Percentiles rank a stretch among this genome's conserved stretches.
These are phyloP conservation scores for Poeciliopsis presidionis DNA, from an alignment of 2,797 vertebrate genomes.

Conservation along the genomic window DNA sequence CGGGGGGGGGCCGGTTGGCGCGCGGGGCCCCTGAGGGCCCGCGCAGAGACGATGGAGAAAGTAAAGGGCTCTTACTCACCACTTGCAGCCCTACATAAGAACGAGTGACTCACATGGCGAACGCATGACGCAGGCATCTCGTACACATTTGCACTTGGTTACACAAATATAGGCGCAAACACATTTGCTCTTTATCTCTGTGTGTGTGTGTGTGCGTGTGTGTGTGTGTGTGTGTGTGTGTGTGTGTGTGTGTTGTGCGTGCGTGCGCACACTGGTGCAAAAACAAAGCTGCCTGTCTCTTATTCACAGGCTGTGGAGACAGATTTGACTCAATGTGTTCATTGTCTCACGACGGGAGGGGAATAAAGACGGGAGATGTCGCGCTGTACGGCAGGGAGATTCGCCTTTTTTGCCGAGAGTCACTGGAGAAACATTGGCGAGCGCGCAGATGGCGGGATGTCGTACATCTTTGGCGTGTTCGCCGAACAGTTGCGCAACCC, in stretches of 20 bases:
- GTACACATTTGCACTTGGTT: slow-evolving; percentile 43
- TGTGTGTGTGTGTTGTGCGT: background rate
- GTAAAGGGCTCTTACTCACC: slow-evolving; percentile 60
- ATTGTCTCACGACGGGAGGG: slow-evolving; percentile 66
- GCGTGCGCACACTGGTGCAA: slow-evolving; percentile 38
- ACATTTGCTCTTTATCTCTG: slow-evolving; percentile 42
- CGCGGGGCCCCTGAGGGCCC: slow-evolving; percentile 28
- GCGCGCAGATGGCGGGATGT: slow-evolving; percentile 44
- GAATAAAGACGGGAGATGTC: slow-evolving; percentile 55
- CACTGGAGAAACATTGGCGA: slow-evolving; percentile 38
- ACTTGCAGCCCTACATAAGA: slow-evolving; percentile 57
- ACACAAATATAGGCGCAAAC: slow-evolving; percentile 43
- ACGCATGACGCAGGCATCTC: slow-evolving; percentile 70
- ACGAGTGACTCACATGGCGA: slow-evolving; percentile 75
- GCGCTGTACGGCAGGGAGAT: slow-evolving; percentile 46
- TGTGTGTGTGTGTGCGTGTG: background rate
- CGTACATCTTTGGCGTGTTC: slow-evolving; percentile 27
- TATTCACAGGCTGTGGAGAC: slow-evolving; percentile 66
- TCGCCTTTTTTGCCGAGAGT: slow-evolving; percentile 42
- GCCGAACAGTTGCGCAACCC: slow-evolving; percentile 42
- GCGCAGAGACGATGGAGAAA: slow-evolving; percentile 44
- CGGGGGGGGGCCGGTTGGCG: background rate
- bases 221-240: slow-evolving; percentile 1
- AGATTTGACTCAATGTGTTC: slow-evolving; percentile 74
- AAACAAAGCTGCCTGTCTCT: slow-evolving; percentile 73